phyloP scores from a whole-genome alignment of 2,113 vertebrate genomes.

The Chinchilla lanigera region DNA sequence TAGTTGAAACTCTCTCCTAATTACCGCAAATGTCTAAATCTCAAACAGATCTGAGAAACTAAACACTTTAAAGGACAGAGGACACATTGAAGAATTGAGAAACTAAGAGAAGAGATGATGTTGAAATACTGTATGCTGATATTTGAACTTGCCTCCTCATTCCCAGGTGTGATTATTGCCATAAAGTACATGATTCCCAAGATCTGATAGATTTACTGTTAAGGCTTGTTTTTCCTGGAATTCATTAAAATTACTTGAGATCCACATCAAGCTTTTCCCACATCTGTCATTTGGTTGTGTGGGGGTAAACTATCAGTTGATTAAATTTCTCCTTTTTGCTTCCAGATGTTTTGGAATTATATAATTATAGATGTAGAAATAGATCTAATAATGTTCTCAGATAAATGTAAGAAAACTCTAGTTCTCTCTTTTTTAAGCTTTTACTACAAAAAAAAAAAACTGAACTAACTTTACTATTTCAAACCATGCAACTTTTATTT shows the following conservation, averaged over 20 bases:
- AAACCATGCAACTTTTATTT: conserved; percentile 30
- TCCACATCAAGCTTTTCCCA: neutral
- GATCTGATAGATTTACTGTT: neutral
- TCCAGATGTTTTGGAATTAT: conserved; percentile 48
- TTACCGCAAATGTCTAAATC: neutral
- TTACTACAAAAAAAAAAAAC: neutral
- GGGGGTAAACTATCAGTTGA: conserved; percentile 10
- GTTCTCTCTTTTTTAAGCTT: neutral
- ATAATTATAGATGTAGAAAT: neutral
- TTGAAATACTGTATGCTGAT: neutral
- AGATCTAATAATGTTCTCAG: conserved; percentile 7
- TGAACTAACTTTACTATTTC: neutral
- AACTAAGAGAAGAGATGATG: neutral
- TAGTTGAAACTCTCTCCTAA: neutral
- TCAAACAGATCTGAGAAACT: neutral
- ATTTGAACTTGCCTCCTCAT: neutral
- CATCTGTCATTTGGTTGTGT: neutral
- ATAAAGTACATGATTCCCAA: neutral
- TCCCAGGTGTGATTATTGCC: neutral
- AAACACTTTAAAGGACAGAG: neutral
- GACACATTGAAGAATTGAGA: neutral
- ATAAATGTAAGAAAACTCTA: neutral
- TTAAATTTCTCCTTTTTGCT: conserved; percentile 49
- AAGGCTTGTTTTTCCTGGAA: neutral
- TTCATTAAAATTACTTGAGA: conserved; percentile 41